Evolutionary conservation across 2,113 vertebrate genomes (phyloP).

Genomic region (Rhynchomys soricoides): DNA sequence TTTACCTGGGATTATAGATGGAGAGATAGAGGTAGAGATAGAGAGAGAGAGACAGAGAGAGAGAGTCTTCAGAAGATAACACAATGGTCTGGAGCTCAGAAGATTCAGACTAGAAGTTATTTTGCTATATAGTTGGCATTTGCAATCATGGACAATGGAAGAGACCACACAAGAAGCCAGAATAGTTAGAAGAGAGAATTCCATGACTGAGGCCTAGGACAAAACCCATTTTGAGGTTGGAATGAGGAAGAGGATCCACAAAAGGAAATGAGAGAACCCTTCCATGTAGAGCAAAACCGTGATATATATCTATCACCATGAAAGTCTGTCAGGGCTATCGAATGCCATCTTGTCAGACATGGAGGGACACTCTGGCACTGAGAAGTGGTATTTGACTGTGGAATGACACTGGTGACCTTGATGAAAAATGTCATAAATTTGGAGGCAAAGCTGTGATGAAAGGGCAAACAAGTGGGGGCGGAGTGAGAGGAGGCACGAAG

Average conservation of each 20-base stretch:
- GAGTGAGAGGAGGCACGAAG: rapidly evolving
- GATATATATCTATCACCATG: background rate
- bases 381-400: rapidly evolving
- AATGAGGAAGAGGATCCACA: background rate
- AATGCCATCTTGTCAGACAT: background rate
- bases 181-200: background rate
- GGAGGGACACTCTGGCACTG: background rate
- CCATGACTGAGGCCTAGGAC: background rate
- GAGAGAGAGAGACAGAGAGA: too few species aligned
- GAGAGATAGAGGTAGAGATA: too few species aligned
- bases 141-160: background rate
- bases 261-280: background rate
- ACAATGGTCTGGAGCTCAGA: background rate
- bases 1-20: background rate
- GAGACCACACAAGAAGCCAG: background rate
- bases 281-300: background rate
- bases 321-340: background rate
- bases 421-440: background rate
- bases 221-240: background rate
- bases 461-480: background rate
- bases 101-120: background rate
- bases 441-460: background rate
- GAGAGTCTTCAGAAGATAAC: background rate
- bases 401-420: background rate
- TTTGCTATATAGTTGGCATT: rapidly evolving